Base-by-base conservation (phyloP, 2,113 vertebrate genomes). In the Diadophis punctatus region DNA sequence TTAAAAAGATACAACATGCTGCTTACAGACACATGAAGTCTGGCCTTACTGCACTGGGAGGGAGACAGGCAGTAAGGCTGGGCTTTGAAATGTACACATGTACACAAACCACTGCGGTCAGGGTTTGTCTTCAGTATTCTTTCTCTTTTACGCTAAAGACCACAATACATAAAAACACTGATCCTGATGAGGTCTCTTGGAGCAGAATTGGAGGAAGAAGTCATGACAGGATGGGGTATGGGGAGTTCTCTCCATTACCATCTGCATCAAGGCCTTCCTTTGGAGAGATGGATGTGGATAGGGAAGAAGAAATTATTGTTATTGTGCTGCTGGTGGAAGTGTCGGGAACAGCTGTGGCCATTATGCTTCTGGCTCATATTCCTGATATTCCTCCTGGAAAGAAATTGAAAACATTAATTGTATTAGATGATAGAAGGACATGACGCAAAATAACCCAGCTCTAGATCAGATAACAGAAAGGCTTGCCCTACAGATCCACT, bases 281-380 rank as follows among this genome's bases (percentile, higher is more conserved):
- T 94, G 95, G 89, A 3, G 94, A 95, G 88, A 92, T n/a, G 93
- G 95, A 94, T 96, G 93, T 88, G 95, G 95, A 94, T 84, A 94
- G 90, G 93, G 58, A 34, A 85, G 95, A 91, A 96, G 97, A 86
- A 49, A 95, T 97, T 97, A 98, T 98, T 98, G 96, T 96, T 97
- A 98, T 98, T 99, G 99, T 99, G 98, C 99, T 99, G 98, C 97
- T 98, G 99, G 98, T 99, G 98, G 98, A 98, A 97, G 97, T 96
- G 98, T 96, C 96, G 51, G 96, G 97, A 96, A 94, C 97, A 92
- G 94, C 96, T 90, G 74, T 95, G 93, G 97, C 96, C 97, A 98
- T 98, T 99, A 99, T 27, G 99, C 99, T 97, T 99, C 99, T 94
- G 99, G 99, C 96, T 99, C 99, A 74, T 99, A 99, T 96, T 99